Conservation (phyloP, 2,888 invertebrate species). For the Eupithecia insigniata region DNA sequence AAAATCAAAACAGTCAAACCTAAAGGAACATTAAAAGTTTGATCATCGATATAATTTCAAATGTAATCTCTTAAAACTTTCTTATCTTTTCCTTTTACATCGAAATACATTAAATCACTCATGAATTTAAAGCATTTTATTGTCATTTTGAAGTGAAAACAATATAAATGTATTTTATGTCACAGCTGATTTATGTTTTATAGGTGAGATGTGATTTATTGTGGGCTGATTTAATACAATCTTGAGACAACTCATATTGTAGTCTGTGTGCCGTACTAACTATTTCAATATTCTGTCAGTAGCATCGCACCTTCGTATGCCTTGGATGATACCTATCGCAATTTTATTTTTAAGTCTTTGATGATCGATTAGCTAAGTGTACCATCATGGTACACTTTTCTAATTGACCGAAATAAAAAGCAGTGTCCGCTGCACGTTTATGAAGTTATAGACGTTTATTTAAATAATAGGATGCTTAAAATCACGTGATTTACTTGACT, state of each 20-base stretch:
- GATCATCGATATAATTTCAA: slow-evolving; percentile 62
- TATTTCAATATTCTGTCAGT: slow-evolving; percentile 8
- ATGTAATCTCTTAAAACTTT: slow-evolving; percentile 55
- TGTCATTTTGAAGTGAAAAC: slow-evolving; percentile 81
- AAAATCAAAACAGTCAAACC: slow-evolving; percentile 55
- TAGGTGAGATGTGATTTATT: slow-evolving; percentile 81
- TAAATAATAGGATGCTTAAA: not conserved
- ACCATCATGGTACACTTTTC: not conserved
- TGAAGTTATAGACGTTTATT: not conserved
- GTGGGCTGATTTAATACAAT: slow-evolving; percentile 73
- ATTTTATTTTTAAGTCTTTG: not conserved
- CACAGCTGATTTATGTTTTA: slow-evolving; percentile 80
- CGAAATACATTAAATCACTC: slow-evolving; percentile 76
- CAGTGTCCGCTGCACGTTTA: not conserved
- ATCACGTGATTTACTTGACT: not conserved
- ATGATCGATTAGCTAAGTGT: not conserved
- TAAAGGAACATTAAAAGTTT: slow-evolving; percentile 63
- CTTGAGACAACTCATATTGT: slow-evolving; percentile 55
- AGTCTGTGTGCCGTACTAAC: slow-evolving; percentile 15
- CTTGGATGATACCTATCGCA: not conserved
- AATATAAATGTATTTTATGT: slow-evolving; percentile 83
- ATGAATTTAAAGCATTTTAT: slow-evolving; percentile 81
- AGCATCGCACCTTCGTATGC: not conserved
- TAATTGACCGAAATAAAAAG: not conserved
- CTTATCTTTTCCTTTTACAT: slow-evolving; percentile 63